phyloP scores from a whole-genome alignment of 2,113 vertebrate species.

The Todiramphus chloris region DNA sequence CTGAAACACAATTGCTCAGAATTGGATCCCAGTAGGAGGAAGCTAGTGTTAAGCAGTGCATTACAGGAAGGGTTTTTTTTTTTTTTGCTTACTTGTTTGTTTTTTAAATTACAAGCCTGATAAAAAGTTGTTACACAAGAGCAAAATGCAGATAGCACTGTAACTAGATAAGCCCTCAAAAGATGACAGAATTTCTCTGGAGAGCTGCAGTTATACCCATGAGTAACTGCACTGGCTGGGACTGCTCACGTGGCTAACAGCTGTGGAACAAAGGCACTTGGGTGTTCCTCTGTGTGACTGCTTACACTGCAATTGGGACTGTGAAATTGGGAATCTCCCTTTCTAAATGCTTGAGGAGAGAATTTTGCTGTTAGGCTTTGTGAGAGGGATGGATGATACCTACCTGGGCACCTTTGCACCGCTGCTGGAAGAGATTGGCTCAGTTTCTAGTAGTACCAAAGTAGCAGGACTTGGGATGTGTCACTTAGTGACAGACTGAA shows the following conservation, averaged over 20 bases:
- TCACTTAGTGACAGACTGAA: not conserved
- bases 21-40: not conserved
- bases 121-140: not conserved
- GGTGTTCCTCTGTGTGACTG: not conserved
- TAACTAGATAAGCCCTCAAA: not conserved
- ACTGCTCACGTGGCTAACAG: not conserved
- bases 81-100: not conserved
- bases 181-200: not conserved
- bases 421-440: not conserved
- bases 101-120: not conserved
- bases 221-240: not conserved
- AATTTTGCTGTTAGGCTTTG: not conserved
- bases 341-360: not conserved
- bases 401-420: too few species aligned
- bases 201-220: accelerated
- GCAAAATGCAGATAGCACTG: not conserved
- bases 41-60: not conserved
- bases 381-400: not conserved
- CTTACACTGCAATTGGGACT: not conserved
- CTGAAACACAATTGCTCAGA: not conserved
- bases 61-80: not conserved
- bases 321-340: not conserved
- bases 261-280: accelerated
- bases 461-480: not conserved
- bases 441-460: not conserved